Base-by-base conservation (phyloP, 2,113 vertebrate species). In the Progne subis region DNA sequence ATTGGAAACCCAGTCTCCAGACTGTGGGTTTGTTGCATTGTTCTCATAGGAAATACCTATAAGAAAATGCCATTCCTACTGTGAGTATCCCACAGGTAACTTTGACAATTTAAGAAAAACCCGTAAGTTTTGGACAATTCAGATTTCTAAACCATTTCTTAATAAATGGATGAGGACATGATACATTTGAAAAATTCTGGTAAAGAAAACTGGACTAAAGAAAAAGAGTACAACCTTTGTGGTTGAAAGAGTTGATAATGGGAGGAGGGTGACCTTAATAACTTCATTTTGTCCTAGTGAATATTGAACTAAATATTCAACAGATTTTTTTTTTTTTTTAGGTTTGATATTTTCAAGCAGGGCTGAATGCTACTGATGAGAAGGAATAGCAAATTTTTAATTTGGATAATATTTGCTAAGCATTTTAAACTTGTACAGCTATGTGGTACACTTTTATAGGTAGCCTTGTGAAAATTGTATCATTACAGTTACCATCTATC, bases 401-500 rank as follows among this genome's bases (percentile, higher is more conserved):
- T 79, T 59, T 68, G 39, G 18, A 14, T 80, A 49, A 23, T 31
- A 29, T 29, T 82, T 70, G 72, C 14, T 24, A 26, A 43, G 19
- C 24, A 14, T 56, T 72, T 95, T 64, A 52, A 56, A 69, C 19
- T 60, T 72, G 4, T 9, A 12, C 5, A 37, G 17, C 8, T 46
- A 0, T 37, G 17, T 46, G 24, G 18, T 21, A 5, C 3, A 8
- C 7, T 50, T 12, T n/a, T 34, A 4, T 13, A 18, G 11, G 9
- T 50, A 39, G 11, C 8, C 34, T 59, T 59, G n/a, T 67, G 25
- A 46, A 13, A 61, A 37, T 61, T 52, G 18, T 41, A 18, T 56
- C 10, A 13, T 92, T 88, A 64, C 26, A 46, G n/a, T 55, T 63
- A 26, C 16, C 20, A 60, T 71, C 47, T 55, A 2, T 63, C 34